Percentiles rank a stretch among this genome's conserved stretches.
Evolutionary conservation across 2,797 vertebrate genomes (phyloP).

Genomic region (Esox masquinongy): DNA sequence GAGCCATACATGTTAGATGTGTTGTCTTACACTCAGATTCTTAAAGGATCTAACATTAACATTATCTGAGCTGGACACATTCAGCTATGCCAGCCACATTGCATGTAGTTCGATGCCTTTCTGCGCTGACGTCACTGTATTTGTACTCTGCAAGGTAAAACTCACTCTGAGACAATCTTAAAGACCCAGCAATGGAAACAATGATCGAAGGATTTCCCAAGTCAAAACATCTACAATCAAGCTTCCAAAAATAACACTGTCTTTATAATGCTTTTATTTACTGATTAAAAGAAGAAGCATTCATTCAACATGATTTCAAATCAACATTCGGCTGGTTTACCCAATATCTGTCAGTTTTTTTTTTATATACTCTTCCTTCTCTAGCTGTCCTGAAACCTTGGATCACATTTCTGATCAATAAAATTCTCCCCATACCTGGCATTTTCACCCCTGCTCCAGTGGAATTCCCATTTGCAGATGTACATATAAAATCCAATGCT

Average conservation of each 20-base stretch:
- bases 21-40: no score
- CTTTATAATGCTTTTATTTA: constrained; percentile 96
- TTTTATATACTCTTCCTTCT: constrained; percentile 63
- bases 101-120: background rate
- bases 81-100: background rate
- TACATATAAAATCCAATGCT: constrained; percentile 93
- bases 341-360: constrained; percentile 76
- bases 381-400: constrained; percentile 61
- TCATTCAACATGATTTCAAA: constrained; percentile 98
- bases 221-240: background rate
- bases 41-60: background rate
- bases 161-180: background rate
- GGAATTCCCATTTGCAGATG: constrained; percentile 86
- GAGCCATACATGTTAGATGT: no score
- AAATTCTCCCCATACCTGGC: constrained; percentile 86
- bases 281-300: constrained; percentile 99
- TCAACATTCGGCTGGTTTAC: constrained; percentile 91
- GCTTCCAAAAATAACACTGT: background rate
- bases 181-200: background rate
- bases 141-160: background rate
- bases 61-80: background rate
- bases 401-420: constrained; percentile 86
- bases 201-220: background rate
- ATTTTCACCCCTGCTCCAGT: constrained; percentile 86
- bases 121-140: background rate